Percentiles rank a stretch among this genome's conserved stretches.
These are phyloP conservation scores for Stenodera caucasica DNA, from an alignment of 2,888 invertebrate species.

Conservation along the genomic window DNA sequence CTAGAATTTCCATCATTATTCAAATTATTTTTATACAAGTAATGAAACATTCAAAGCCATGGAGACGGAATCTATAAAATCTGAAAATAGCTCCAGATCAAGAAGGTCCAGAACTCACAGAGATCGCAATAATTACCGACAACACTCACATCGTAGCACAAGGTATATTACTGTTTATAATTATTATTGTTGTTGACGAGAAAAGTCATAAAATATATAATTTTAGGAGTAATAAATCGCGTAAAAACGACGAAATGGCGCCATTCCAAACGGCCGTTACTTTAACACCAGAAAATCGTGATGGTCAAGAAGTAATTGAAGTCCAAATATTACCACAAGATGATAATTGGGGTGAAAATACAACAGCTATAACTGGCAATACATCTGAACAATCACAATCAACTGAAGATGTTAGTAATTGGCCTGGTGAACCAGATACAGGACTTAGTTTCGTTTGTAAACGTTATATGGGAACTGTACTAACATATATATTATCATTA, in stretches of 20 bases:
- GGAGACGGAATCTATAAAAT: conserved; percentile 94
- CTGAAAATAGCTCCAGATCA: conserved; percentile 85
- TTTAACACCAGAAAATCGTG: conserved; percentile 74
- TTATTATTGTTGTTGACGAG: conserved; percentile 17
- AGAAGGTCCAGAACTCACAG: conserved; percentile 68
- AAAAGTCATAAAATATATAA: not conserved
- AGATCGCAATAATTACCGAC: conserved; percentile 61
- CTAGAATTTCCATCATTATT: not conserved
- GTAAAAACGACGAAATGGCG: conserved; percentile 72
- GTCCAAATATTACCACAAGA: conserved; percentile 95
- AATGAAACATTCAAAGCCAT: conserved; percentile 64
- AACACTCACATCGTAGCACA: conserved; percentile 68
- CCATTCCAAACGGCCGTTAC: conserved; percentile 87
- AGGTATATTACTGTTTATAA: conserved; percentile 58
- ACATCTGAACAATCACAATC: conserved; percentile 95
- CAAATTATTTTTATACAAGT: conserved; percentile 48
- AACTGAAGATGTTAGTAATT: conserved; percentile 86
- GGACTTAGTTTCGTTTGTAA: conserved; percentile 75
- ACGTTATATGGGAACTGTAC: conserved; percentile 78
- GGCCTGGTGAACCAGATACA: conserved; percentile 74
- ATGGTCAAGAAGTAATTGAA: conserved; percentile 91
- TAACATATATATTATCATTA: conserved; percentile 78
- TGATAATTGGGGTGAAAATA: conserved; percentile 99
- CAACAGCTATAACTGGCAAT: conserved; percentile 95
- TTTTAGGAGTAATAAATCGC: conserved; percentile 66